Evolutionary conservation across 2,113 vertebrate species (phyloP).

Genomic region (Rhinopomastus cyanomelas): DNA sequence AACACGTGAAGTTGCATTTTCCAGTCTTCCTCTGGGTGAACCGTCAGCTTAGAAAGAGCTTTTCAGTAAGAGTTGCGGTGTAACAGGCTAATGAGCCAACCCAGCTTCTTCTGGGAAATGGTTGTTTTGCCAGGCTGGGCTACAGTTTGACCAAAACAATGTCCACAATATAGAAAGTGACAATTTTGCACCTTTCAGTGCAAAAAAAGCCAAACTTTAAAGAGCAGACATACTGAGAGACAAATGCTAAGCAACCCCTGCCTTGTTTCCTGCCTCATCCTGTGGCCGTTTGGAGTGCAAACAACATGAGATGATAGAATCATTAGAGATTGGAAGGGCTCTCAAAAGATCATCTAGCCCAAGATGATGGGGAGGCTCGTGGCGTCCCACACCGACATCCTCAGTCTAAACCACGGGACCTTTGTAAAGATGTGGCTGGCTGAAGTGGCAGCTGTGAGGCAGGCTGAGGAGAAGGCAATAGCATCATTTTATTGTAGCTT

Average conservation of each 20-base stretch:
- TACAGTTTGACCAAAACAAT: neutral
- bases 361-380: neutral
- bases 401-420: neutral
- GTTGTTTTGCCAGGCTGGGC: neutral
- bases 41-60: neutral
- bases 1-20: neutral
- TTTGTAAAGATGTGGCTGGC: neutral
- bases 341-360: too few relatives aligned
- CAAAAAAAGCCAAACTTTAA: neutral
- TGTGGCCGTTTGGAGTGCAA: neutral
- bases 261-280: neutral
- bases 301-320: too few relatives aligned
- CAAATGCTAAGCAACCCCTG: neutral
- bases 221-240: neutral
- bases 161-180: neutral
- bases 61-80: neutral
- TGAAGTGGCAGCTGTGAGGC: neutral
- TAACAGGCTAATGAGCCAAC: neutral
- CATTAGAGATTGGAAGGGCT: too few relatives aligned
- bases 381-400: neutral
- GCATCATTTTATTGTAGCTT: neutral
- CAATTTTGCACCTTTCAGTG: neutral
- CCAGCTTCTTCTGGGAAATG: neutral
- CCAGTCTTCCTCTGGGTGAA: neutral
- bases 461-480: rapidly evolving